These are phyloP conservation scores for Aricia agestis DNA, from an alignment of 1,140 invertebrate species.

Conservation along the genomic window DNA sequence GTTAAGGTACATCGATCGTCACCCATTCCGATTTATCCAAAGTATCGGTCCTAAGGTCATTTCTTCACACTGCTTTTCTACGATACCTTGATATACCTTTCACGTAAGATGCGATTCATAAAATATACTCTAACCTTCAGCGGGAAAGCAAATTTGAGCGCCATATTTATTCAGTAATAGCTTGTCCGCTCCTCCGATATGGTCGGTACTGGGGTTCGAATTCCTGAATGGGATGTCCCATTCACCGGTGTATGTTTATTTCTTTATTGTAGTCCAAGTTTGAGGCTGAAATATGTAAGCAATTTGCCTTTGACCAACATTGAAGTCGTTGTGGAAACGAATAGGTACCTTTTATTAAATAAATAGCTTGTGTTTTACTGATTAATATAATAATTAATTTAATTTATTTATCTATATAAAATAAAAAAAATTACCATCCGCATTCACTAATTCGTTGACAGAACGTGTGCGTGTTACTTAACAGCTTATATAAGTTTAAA, in stretches of 20 bases:
- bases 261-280: conserved; percentile 26
- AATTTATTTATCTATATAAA: too few relatives aligned
- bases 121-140: background rate
- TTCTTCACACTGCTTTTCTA: background rate
- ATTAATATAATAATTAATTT: too few relatives aligned
- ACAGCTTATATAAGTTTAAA: too few relatives aligned
- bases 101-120: background rate
- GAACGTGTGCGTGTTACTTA: too few relatives aligned
- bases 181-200: conserved; percentile 25
- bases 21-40: too few relatives aligned
- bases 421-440: too few relatives aligned
- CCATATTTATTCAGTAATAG: conserved; percentile 1
- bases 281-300: conserved; percentile 5
- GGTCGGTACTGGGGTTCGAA: conserved; percentile 45
- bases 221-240: conserved; percentile 49
- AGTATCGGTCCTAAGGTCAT: too few relatives aligned
- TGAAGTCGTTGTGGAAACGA: background rate
- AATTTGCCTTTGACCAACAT: background rate
- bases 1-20: too few relatives aligned
- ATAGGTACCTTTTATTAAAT: too few relatives aligned
- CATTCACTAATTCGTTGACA: too few relatives aligned
- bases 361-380: too few relatives aligned
- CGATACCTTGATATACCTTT: background rate
- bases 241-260: conserved; percentile 43
- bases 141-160: background rate